A percentile compares a stretch with the other conserved stretches of the same genome.
Evolutionary conservation across 2,888 invertebrate species (phyloP).

Genomic region (Hypena proboscidalis): DNA sequence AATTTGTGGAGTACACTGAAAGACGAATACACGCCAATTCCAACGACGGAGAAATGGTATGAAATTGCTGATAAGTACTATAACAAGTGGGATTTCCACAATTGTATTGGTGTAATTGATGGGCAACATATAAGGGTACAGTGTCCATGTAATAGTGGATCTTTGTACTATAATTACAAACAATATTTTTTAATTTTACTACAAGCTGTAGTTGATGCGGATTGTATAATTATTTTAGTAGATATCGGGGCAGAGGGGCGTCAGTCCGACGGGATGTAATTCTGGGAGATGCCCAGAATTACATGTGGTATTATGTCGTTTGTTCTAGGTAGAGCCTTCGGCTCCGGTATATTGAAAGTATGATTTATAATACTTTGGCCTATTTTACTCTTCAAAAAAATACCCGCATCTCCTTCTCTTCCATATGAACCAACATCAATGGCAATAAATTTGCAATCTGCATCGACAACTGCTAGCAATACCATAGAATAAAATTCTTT

Average conservation of each 20-base stretch:
- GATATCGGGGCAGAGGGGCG: constrained; percentile 20
- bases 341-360: constrained; percentile 11
- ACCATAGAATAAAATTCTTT: constrained; percentile 9
- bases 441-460: constrained; percentile 7
- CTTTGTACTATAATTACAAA: constrained; percentile 11
- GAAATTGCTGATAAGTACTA: constrained; percentile 11
- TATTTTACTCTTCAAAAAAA: constrained; percentile 4
- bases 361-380: constrained; percentile 1
- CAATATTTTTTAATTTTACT: constrained; percentile 13
- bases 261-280: constrained; percentile 13
- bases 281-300: constrained; percentile 13
- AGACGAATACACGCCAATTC: constrained; percentile 15
- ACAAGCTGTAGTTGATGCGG: constrained; percentile 19
- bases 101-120: constrained; percentile 12
- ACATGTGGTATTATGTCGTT: constrained; percentile 14
- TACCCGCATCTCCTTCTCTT: constrained; percentile 18
- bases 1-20: constrained; percentile 15
- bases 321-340: constrained; percentile 13
- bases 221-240: constrained; percentile 22
- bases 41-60: constrained; percentile 14
- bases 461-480: constrained; percentile 8
- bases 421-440: constrained; percentile 20
- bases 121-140: constrained; percentile 9
- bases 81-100: constrained; percentile 17
- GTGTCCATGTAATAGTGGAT: constrained; percentile 7